Evolutionary conservation across 2,113 vertebrate genomes (phyloP), one percentile per base, ranked within the genome.

Genomic region (Mugil cephalus): DNA sequence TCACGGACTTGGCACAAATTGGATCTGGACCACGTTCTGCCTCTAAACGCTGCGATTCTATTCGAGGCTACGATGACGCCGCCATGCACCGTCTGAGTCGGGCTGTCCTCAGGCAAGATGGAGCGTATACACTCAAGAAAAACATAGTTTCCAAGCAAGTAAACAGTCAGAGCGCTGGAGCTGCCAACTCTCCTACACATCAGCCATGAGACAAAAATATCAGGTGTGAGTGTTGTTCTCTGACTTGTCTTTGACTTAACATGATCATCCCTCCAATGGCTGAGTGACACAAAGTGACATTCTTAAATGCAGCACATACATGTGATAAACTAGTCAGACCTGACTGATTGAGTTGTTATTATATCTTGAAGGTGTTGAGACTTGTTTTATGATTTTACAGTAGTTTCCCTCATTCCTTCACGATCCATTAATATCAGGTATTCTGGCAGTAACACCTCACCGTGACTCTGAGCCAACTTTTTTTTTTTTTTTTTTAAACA

Each of bases 81-180:
- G 19, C 19, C 48, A 12, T 52, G 18, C 45, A 7, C 66, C 35
- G 40, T 59, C 71, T 63, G 45, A 71, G 30, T 21, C 0, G 21
- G 50, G 38, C 14, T 38, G 51, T 35, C 43, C 52, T 68, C 75
- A 55, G 89, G 73, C 84, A 77, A 86, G 80, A 89, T 54, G 3
- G 58, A 87, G 76, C 80, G 50, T 35, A 83, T 43, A 82, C 67
- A 71, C 50, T 60, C 11, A 46, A 66, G 51, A 46, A 74, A 89
- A 89, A 87, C 89, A 87, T 30, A 34, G 81, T 85, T 76, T 88
- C 87, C 74, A 83, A 63, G 86, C 80, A 77, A 64, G 86, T 89
- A 87, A 86, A 90, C 87, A 89, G 55, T 87, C 39, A 12, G 70
- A 48, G 40, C 53, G 7, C 8, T 7, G 4, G 30, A 40, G 62